Evolutionary conservation across 2,113 vertebrate genomes (phyloP).

Genomic region (Hydropotes inermis): DNA sequence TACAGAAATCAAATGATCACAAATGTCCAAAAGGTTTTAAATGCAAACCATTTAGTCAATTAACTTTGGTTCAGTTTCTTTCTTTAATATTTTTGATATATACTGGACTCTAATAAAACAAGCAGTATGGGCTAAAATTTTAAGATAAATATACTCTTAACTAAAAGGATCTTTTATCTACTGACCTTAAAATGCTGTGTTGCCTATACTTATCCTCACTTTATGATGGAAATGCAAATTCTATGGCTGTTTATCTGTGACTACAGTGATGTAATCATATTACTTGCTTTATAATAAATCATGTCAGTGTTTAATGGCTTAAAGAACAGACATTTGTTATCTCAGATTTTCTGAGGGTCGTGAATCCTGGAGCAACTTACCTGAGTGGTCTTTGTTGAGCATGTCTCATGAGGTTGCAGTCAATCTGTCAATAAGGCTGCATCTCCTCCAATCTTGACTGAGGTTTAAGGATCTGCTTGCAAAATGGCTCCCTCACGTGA

Average conservation of each 20-base stretch:
- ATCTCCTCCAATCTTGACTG: background rate
- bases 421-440: rapidly evolving
- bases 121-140: background rate
- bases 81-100: background rate
- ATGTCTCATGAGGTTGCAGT: background rate
- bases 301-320: background rate
- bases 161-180: background rate
- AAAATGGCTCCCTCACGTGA: background rate
- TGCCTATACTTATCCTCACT: background rate
- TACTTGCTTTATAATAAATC: background rate
- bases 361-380: background rate
- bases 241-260: background rate
- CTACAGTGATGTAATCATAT: background rate
- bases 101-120: background rate
- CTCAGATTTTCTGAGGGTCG: background rate
- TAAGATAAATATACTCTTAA: background rate
- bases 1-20: background rate
- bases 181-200: background rate
- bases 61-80: background rate
- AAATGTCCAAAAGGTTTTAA: background rate
- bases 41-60: background rate
- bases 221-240: background rate
- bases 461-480: background rate
- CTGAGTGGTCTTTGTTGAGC: background rate
- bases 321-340: background rate